Evolutionary conservation across 1,140 invertebrate species (phyloP).

Genomic region (Gonioctena quinquepunctata): DNA sequence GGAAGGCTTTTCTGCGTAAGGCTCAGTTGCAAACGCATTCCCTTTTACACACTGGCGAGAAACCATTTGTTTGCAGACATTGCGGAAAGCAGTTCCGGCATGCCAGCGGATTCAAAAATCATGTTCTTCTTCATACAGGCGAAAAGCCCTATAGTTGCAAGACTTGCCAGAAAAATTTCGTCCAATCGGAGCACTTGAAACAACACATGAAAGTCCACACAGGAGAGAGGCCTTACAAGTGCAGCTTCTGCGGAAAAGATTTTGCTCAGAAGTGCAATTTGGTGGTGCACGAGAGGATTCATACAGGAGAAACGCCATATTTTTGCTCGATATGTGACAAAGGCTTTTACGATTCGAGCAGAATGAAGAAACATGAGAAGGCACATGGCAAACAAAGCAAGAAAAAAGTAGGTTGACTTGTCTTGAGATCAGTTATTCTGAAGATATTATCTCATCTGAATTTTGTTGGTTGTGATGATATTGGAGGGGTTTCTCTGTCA

Average conservation of each 20-base stretch:
- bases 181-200: background rate
- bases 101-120: background rate
- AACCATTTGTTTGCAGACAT: background rate
- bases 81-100: constrained; percentile 6
- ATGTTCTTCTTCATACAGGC: constrained; percentile 8
- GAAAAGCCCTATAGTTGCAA: constrained; percentile 7
- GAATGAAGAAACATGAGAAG: constrained; percentile 3
- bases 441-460: background rate
- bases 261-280: constrained; percentile 12
- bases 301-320: constrained; percentile 43
- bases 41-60: background rate
- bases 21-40: background rate
- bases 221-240: constrained; percentile 10
- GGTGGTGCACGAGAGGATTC: constrained; percentile 45
- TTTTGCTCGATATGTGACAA: background rate
- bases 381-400: background rate
- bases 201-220: constrained; percentile 12
- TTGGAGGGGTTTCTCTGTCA: too few species aligned
- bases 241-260: constrained; percentile 1
- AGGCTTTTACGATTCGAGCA: constrained; percentile 5
- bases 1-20: constrained; percentile 6
- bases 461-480: too few species aligned
- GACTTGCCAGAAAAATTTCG: constrained; percentile 5
- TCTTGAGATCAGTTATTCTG: background rate
- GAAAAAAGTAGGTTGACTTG: background rate